Evolutionary conservation across 2,888 invertebrate genomes (phyloP), one percentile per base, ranked within the genome.

Genomic region (Sphaerophoria rueppellii): DNA sequence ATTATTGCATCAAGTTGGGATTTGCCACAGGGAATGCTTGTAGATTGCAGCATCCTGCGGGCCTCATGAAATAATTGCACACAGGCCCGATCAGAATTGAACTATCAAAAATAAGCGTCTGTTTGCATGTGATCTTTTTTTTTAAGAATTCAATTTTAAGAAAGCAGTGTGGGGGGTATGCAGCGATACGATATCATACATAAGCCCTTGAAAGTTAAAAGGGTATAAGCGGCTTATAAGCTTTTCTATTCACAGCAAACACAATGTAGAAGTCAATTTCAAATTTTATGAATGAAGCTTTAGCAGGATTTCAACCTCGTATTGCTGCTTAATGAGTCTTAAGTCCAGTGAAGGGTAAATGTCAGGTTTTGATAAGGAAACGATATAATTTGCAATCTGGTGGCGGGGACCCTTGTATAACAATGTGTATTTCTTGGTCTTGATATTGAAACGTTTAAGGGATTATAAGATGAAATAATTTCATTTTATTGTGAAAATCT

Each of bases 1-100:
- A 80, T 81, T 77, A 85, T 85, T 81, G 76, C 73, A 80, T 75
- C 72, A 80, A 76, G 80, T 61, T 24, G 24, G 24, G 24, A 72
- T 81, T 85, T 76, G 60, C 70, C 52, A 63, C 48, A 35, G 54
- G 63, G 4, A 5, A 48, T 7, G n/a, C 40, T 48, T 69, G 48
- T 73, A 54, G 50, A 60, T 35, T 11, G 11, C 43, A 69, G 75
- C 52, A 11, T 40, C 40, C 9, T 40, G 67, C 24, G 24, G 24
- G 24, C 24, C 24, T 24, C 24, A 24, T 24, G 24, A 24, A 24
- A 24, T 24, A 24, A 24, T 24, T 24, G 24, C 24, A 24, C 24
- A 24, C 24, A 24, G 24, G 24, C 2, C 24, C 24, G 24, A 24
- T 24, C 24, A 24, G 24, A 24, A 24, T 24, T 24, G 24, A 24